Evolutionary conservation across 2,888 invertebrate species (phyloP).

Genomic region (Pristionchus entomophagus): DNA sequence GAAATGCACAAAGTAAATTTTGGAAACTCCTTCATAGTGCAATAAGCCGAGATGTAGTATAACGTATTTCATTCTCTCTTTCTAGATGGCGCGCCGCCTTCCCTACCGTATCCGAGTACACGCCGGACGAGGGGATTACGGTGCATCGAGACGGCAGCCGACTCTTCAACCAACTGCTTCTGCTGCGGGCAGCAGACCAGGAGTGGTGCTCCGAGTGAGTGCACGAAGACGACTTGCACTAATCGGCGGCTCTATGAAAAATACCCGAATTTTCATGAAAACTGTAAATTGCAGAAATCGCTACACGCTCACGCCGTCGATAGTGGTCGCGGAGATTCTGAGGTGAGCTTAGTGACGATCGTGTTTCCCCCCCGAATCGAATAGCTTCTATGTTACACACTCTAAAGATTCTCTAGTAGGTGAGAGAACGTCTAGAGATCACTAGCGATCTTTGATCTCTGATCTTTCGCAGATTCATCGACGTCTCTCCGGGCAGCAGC

Average conservation of each 20-base stretch:
- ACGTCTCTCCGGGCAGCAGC: neutral
- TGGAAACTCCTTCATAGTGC: too few species aligned
- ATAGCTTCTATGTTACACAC: too few species aligned
- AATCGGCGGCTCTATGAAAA: neutral
- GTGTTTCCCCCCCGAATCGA: too few species aligned
- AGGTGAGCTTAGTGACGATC: neutral
- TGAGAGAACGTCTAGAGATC: too few species aligned
- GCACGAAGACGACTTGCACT: neutral
- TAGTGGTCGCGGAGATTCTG: constrained; percentile 22
- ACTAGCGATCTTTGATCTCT: neutral
- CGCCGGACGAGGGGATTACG: neutral
- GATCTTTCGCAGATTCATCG: neutral
- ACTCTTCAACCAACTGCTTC: constrained; percentile 7
- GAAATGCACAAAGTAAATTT: too few species aligned
- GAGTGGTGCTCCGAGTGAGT: constrained; percentile 21
- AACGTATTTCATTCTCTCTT: too few species aligned
- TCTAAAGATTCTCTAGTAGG: too few species aligned
- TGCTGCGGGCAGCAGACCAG: neutral
- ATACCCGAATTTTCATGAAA: neutral
- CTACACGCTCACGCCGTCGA: constrained; percentile 19
- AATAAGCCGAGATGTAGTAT: too few species aligned
- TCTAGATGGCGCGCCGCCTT: constrained; percentile 36
- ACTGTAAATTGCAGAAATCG: neutral
- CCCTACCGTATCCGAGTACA: neutral
- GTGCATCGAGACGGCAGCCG: neutral